Evolutionary conservation across 1,140 invertebrate species (phyloP).

Genomic region (Kradibia gibbosae): DNA sequence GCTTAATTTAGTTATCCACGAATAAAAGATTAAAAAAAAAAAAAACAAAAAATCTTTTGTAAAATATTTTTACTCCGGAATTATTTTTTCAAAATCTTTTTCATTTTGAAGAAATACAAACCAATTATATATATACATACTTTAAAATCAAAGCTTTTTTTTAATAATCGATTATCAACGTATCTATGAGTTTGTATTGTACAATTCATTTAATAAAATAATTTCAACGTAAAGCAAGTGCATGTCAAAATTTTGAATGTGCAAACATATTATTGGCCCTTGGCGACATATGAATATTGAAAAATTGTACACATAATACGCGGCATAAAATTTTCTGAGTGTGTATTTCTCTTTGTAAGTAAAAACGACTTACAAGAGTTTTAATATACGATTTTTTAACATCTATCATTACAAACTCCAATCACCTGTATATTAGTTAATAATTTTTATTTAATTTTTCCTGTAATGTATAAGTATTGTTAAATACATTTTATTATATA

Average conservation of each 20-base stretch:
- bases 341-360: constrained; percentile 45
- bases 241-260: constrained; percentile 61
- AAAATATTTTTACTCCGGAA: too few species aligned
- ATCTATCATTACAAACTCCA: constrained; percentile 58
- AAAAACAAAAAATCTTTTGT: too few species aligned
- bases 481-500: constrained; percentile 70
- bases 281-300: constrained; percentile 29
- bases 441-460: constrained; percentile 62
- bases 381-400: constrained; percentile 58
- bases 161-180: too few species aligned
- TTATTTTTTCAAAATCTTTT: too few species aligned
- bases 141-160: too few species aligned
- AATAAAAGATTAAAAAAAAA: too few species aligned
- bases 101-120: too few species aligned
- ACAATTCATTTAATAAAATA: neutral
- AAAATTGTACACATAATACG: constrained; percentile 24
- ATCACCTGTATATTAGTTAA: constrained; percentile 67
- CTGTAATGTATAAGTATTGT: constrained; percentile 70
- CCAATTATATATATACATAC: too few species aligned
- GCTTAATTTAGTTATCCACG: too few species aligned
- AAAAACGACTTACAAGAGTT: constrained; percentile 45
- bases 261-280: constrained; percentile 2
- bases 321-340: constrained; percentile 54
- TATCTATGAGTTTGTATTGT: too few species aligned
- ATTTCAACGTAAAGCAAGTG: constrained; percentile 42